Conservation (phyloP, 2,113 vertebrate species). For the Meriones unguiculatus region DNA sequence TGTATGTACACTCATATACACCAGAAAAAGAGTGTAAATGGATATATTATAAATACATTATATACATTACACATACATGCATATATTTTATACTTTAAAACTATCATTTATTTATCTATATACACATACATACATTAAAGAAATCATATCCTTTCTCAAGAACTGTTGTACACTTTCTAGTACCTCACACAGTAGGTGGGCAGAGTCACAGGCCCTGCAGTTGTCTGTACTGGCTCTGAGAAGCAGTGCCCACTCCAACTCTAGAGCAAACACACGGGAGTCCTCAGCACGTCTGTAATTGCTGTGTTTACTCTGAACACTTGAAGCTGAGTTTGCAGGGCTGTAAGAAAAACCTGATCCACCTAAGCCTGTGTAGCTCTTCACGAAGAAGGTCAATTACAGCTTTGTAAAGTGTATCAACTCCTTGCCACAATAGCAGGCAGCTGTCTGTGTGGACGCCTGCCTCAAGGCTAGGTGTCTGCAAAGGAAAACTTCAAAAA, state of each 20-base stretch:
- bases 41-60: background rate
- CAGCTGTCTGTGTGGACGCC: constrained; percentile 82
- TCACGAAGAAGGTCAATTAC: constrained; percentile 46
- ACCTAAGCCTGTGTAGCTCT: constrained; percentile 46
- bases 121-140: background rate
- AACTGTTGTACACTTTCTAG: background rate
- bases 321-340: constrained; percentile 9
- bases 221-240: background rate
- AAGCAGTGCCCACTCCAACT: background rate
- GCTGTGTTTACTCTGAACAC: constrained; percentile 43
- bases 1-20: background rate
- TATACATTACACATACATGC: background rate
- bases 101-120: background rate
- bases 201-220: background rate
- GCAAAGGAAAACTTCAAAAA: constrained; percentile 78
- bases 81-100: background rate
- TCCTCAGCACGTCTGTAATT: background rate
- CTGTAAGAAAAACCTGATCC: constrained; percentile 62
- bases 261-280: background rate
- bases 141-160: background rate
- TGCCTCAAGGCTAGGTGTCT: constrained; percentile 79
- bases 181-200: background rate
- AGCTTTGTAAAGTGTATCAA: constrained; percentile 77
- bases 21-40: background rate
- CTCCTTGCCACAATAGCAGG: constrained; percentile 81